Base-by-base conservation (phyloP, 2,888 invertebrate genomes). In the Drosophila sordidula region DNA sequence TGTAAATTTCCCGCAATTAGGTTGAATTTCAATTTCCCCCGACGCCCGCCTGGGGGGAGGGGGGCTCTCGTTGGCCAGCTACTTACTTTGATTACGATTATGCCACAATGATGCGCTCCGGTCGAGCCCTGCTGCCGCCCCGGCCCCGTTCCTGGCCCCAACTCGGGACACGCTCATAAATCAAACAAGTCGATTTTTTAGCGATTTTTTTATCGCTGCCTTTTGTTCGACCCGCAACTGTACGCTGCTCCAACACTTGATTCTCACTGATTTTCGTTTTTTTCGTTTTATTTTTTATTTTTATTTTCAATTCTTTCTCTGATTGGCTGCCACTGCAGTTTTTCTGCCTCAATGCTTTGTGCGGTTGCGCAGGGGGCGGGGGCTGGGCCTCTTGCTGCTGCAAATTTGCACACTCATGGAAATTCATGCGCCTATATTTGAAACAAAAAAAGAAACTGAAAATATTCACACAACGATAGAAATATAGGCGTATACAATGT, bases 1-100 rank as follows among this genome's bases (percentile, higher is more conserved):
- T 87, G 88, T 86, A 88, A 91, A 90, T 90, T 89, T 89, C 67
- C 78, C 75, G 88, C 90, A 91, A 90, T 90, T 90, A 90, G 91
- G 90, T 91, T 90, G 89, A 80, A 89, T 91, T 90, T 90, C 90
- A 91, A 90, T 90, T 89, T 90, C 70, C 78, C 56, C 59, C 42
- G 36, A 55, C 29, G 63, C 46, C 34, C 34, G 36, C n/a, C 25
- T 29, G 22, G 6, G 11, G 49, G 18, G 41, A 2, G 5, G 36
- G 22, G 25, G 12, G 4, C 3, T 16, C 18, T 18, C 18, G 18
- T 18, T 18, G 38, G 16, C 12, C 16, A 68, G 77, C 73, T 88
- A 86, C 88, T 86, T 80, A 86, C 79, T 88, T 79, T 88, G 88
- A 86, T 88, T 88, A 61, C 77, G 71, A 77, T 75, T 81, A 77